phyloP scores from a whole-genome alignment of 2,113 vertebrate genomes.

The human region DNA sequence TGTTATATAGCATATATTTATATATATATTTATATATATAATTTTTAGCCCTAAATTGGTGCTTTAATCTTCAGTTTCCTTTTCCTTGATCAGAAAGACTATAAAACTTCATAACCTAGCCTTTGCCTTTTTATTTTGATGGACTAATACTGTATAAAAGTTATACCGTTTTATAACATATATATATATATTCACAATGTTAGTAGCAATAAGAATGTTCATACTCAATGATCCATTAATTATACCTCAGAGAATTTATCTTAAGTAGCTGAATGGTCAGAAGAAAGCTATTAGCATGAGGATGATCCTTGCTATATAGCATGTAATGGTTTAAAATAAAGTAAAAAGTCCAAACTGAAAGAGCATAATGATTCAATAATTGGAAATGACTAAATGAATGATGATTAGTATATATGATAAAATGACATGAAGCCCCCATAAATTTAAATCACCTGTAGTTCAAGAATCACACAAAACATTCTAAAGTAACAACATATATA shows the following conservation, averaged over 20 bases:
- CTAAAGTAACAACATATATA: neutral
- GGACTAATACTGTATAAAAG: too few species aligned
- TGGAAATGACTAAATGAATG: neutral
- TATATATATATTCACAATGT: neutral
- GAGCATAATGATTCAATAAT: neutral
- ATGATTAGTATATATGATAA: neutral
- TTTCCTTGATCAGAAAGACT: too few species aligned
- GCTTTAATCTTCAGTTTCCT: too few species aligned
- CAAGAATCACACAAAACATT: neutral
- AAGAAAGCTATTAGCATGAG: neutral
- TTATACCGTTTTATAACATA: too few species aligned
- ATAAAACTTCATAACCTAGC: too few species aligned
- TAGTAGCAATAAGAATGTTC: neutral
- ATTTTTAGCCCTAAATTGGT: too few species aligned
- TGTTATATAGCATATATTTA: too few species aligned
- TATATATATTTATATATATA: too few species aligned
- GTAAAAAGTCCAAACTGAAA: neutral
- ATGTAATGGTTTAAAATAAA: neutral
- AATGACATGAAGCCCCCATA: neutral
- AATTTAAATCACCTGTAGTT: neutral
- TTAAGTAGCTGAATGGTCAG: neutral
- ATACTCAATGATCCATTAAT: neutral
- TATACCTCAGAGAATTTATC: neutral
- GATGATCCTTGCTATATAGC: neutral
- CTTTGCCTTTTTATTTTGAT: too few species aligned